Base-by-base conservation (phyloP, 2,888 invertebrate genomes). In the Tethea ocularis region DNA sequence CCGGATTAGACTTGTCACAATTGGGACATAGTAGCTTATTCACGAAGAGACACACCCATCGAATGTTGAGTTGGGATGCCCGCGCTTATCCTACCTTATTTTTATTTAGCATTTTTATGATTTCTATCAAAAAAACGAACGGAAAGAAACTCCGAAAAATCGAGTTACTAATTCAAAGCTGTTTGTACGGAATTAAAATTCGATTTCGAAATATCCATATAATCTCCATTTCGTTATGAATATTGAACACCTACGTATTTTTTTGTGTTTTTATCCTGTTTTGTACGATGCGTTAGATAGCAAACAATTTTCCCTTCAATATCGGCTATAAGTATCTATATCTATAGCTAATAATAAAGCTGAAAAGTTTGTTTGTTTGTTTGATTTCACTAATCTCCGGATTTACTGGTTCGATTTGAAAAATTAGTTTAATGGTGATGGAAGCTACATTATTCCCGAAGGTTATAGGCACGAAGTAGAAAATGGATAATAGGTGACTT, bases 11-110 rank as follows among this genome's bases (percentile, higher is more conserved):
- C 61, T 61, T 72, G 78, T 78, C 67, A 74, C 65, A 58, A 58
- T 62, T 71, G 78, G 75, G 67, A 75, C 65, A 58, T 59, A 58
- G 57, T 54, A 62, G 66, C 68, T 76, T 73, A 77, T 71, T 68
- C 71, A 70, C 61, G 64, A 64, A 64, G 56, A 55, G 60, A 65
- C 71, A 69, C 71, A 69, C 73, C 74, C 70, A 68, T 61, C 64
- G 66, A 68, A 75, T 76, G 74, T 76, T 72, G 72, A 68, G 63
- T 64, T 60, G 55, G 11, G 56, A 52, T n/a, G 38, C 57, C 22
- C 13, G n/a, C n/a, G n/a, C n/a, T n/a, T n/a, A n/a, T n/a, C n/a
- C 33, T n/a, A 54, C 36, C 15, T 53, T 33, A 24, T 36, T 46
- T 56, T 52, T 57, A 33, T 60, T 13, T 60, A 53, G n/a, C n/a